Base-by-base conservation (phyloP, 2,888 invertebrate species). In the Lepidochrysops patricia region DNA sequence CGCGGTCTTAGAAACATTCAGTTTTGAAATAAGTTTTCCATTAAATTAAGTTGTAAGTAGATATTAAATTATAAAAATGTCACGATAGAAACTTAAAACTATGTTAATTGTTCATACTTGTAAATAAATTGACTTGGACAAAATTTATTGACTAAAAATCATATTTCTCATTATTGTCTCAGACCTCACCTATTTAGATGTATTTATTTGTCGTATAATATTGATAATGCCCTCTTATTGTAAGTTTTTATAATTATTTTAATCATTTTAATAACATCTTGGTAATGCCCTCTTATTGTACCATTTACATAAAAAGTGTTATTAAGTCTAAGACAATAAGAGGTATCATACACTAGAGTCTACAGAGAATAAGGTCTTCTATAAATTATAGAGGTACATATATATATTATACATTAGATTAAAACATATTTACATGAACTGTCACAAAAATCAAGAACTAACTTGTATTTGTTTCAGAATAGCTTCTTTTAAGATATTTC, bases 141-240 rank as follows among this genome's bases (percentile, higher is more conserved):
- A 29, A 29, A 29, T n/a, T n/a, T n/a, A n/a, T n/a, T n/a, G n/a
- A n/a, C n/a, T n/a, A n/a, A n/a, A n/a, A n/a, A n/a, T n/a, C n/a
- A n/a, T n/a, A n/a, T n/a, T n/a, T n/a, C n/a, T n/a, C n/a, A n/a
- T 29, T 29, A 9, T 29, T 37, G 37, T 37, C 15, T 7, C 37
- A 19, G 12, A 4, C 4, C 9, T 9, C 4, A 13, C 19, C 13
- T n/a, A n/a, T 3, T 35, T 35, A 32, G 13, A 37, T 15, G 13
- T 35, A 19, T 43, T 43, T 43, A 9, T 5, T 34, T 4, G 34
- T 4, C 34, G n/a, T 34, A 34, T 32, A 32, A 34, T 34, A n/a
- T n/a, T 26, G 54, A 32, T 54, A 54, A 54, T 32, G 54, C 54
- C 54, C 54, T 29, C 54, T 54, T 54, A 54, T 29, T 32, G 54